phyloP scores from a whole-genome alignment of 1,140 invertebrate genomes.

The Neomicropteryx cornuta region DNA sequence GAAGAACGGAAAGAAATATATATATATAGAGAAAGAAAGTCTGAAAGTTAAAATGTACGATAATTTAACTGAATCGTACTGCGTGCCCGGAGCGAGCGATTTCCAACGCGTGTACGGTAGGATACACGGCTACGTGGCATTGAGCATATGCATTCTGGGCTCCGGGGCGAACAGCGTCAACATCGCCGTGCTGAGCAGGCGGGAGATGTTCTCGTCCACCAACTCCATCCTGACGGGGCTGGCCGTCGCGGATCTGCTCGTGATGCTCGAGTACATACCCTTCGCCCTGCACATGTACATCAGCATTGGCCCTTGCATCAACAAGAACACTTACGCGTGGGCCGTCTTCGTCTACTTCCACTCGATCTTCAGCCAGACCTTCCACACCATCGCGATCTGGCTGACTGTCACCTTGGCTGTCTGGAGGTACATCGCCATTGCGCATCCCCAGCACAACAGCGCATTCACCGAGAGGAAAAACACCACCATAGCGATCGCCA shows the following conservation, averaged over 20 bases:
- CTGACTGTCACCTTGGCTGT: slow-evolving; percentile 83
- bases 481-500: slow-evolving; percentile 62
- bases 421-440: slow-evolving; percentile 87
- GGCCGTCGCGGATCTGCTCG: slow-evolving; percentile 81
- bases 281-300: slow-evolving; percentile 73
- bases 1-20: too few relatives aligned
- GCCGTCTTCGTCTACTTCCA: slow-evolving; percentile 74
- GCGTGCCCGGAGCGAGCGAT: slow-evolving; percentile 28
- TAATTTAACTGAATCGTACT: slow-evolving; percentile 22
- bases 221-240: slow-evolving; percentile 78
- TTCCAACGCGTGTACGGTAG: slow-evolving; percentile 30
- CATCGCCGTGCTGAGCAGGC: slow-evolving; percentile 81
- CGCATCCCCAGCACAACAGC: slow-evolving; percentile 64
- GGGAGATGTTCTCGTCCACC: slow-evolving; percentile 79
- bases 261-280: slow-evolving; percentile 91
- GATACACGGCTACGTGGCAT: slow-evolving; percentile 34
- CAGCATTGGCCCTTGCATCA: slow-evolving; percentile 34
- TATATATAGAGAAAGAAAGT: too few relatives aligned
- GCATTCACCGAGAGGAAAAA: slow-evolving; percentile 65
- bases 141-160: slow-evolving; percentile 80
- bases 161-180: slow-evolving; percentile 87
- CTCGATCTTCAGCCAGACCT: slow-evolving; percentile 71
- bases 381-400: slow-evolving; percentile 89
- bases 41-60: too few relatives aligned
- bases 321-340: slow-evolving; percentile 63